Base-by-base conservation (phyloP, 2,113 vertebrate species). In the Pachypanchax playfairii region DNA sequence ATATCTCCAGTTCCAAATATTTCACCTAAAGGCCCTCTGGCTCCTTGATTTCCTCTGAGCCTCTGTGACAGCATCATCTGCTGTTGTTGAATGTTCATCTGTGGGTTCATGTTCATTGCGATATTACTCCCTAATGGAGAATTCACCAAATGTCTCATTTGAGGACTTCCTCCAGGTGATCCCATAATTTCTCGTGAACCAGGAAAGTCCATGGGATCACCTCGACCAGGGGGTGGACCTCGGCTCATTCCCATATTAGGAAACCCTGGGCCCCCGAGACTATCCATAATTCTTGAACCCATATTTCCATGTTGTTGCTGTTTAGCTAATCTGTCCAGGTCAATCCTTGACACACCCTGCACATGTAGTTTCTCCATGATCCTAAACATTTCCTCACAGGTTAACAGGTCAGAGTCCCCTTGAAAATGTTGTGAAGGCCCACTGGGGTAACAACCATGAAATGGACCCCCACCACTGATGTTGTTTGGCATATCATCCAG, bases 11-110 rank as follows among this genome's bases (percentile, higher is more conserved):
- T 85, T 62, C 88, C 85, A 77, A 95, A 80, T 69, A 93, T 87
- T 7, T 89, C 93, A 80, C 81, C 83, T 88, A 95, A 9, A 88
- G 92, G 24, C 50, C 88, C 85, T 61, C 71, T 87, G 89, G 87
- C 85, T 82, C 88, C 70, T 80, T 92, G 68, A 0, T 92, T 91
- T 25, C 93, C 93, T 43, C 95, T 88, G 83, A 96, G 90, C 88
- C 97, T 98, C 89, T 97, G 96, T 0, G 92, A 88, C 79, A 98
- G 86, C 72, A 95, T 89, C 93, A 98, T 92, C 88, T 98, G 95
- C 60, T 93, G 91, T 35, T 87, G 93, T 73, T 96, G 95, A 0
- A 93, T 86, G 14, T 92, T 93, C 92, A 95, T 94, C 86, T 96
- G 95, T 65, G 92, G 91, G 0, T 94, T 96, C 68, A 98, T 85